Conservation (phyloP, 2,113 vertebrate genomes). For the Podocnemis expansa region DNA sequence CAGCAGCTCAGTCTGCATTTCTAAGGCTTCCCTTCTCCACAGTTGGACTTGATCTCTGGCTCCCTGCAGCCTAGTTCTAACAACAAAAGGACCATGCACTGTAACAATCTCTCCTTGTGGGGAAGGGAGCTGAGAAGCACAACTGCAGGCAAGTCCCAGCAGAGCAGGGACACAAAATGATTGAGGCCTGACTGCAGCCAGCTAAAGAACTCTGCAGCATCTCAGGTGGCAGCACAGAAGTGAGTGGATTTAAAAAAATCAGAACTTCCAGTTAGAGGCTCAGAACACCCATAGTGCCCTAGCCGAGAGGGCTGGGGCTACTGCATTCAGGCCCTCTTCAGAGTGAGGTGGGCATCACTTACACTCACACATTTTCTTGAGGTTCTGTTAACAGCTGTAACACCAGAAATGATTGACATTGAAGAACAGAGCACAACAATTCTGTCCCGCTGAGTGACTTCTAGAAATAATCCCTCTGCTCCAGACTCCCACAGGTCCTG, state of each 20-base stretch:
- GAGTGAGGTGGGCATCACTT: slow-evolving; percentile 1
- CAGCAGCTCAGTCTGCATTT: neutral
- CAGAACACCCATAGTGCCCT: slow-evolving; percentile 38
- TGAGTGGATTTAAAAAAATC: neutral
- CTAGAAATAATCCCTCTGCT: neutral
- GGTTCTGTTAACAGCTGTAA: neutral
- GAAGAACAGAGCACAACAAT: neutral
- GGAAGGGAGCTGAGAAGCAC: neutral
- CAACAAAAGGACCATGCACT: neutral
- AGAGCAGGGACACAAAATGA: neutral
- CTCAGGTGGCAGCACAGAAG: neutral
- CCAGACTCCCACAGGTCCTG: neutral
- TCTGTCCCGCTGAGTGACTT: neutral
- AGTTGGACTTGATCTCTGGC: neutral
- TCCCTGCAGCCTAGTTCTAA: neutral
- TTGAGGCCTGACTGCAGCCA: neutral
- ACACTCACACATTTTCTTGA: neutral
- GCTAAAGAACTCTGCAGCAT: neutral
- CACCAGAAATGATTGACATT: neutral
- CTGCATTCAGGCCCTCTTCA: neutral
- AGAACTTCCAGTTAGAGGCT: neutral
- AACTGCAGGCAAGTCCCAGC: neutral
- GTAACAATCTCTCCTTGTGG: neutral
- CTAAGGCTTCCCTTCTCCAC: neutral
- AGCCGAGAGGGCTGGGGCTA: neutral